Base-by-base conservation (phyloP, 2,797 vertebrate genomes). In the Heterohyrax brucei region DNA sequence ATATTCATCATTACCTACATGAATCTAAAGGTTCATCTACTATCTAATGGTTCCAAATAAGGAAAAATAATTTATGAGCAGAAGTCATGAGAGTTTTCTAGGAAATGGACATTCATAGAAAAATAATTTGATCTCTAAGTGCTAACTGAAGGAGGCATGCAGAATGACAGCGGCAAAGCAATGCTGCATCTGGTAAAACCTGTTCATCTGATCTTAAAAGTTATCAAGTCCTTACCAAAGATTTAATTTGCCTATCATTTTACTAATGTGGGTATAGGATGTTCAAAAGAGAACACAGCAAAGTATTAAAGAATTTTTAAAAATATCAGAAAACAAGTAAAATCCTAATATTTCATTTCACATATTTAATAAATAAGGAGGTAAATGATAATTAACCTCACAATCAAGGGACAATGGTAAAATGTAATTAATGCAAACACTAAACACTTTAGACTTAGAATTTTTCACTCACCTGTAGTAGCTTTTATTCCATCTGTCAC, bases 401-500 rank as follows among this genome's bases (percentile, higher is more conserved):
- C 5, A 59, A 56, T 73, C 21, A 72, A 87, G 18, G 24, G 39
- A 50, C 39, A 33, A 72, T 86, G 28, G 50, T 82, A 68, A 87
- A 90, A 72, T 76, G 77, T 21, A 81, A 50, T 56, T 53, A 70
- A 5, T 81, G 5, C n/a, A 81, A 70, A 39, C 39, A 21, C 2
- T 78, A 83, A 84, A 33, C 50, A 66, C 50, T 44, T 87, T 73
- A 48, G 56, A 84, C 53, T 88, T 44, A 76, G 59, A 87, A 61
- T 84, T 84, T 83, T 13, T 82, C 21, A n/a, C 64, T 91, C 33
- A 77, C 95, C 95, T 62, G 78, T 75, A 68, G 26, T 75, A 84
- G n/a, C 26, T 76, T 84, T 91, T 68, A 95, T 7, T 81, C 33
- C 56, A n/a, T 93, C 68, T 53, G 81, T 91, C 24, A 96, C 61